Conservation (phyloP, 2,113 vertebrate genomes). For the Carassius carassius region DNA sequence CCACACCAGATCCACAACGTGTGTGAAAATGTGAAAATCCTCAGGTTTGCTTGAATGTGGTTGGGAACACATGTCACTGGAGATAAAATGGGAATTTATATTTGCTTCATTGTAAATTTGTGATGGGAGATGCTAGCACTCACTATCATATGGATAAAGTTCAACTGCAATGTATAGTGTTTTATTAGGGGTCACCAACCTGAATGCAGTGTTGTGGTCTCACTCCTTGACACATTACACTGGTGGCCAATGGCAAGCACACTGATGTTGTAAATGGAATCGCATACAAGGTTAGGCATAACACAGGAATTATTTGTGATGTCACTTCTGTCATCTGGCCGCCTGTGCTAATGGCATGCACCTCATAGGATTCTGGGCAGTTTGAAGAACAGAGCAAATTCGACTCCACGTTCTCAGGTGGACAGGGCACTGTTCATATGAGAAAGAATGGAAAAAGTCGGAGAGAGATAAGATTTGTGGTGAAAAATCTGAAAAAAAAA, state of each 20-base stretch:
- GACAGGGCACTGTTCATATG: conserved; percentile 69
- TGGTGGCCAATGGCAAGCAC: conserved; percentile 62
- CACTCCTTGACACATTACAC: conserved; percentile 68
- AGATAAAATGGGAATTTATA: neutral
- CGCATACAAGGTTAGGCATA: conserved; percentile 67
- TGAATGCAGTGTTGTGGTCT: conserved; percentile 57
- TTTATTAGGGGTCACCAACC: conserved; percentile 58
- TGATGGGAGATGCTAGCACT: neutral
- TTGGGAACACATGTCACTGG: conserved; percentile 72
- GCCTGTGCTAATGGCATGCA: conserved; percentile 62
- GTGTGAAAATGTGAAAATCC: no score
- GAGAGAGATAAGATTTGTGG: neutral
- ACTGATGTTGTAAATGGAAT: conserved; percentile 72
- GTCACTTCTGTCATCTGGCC: conserved; percentile 56
- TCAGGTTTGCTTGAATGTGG: conserved; percentile 57
- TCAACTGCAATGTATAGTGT: neutral
- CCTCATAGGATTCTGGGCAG: conserved; percentile 65
- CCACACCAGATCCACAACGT: conserved; percentile 66
- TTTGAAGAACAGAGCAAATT: conserved; percentile 63
- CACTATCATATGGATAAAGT: neutral
- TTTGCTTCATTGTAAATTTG: neutral
- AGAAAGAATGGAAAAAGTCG: neutral
- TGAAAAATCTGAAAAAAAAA: no score
- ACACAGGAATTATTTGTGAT: conserved; percentile 57
- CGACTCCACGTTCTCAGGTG: conserved; percentile 56